Base-by-base conservation (phyloP, 2,888 invertebrate genomes). In the Lasioglossum lativentre region DNA sequence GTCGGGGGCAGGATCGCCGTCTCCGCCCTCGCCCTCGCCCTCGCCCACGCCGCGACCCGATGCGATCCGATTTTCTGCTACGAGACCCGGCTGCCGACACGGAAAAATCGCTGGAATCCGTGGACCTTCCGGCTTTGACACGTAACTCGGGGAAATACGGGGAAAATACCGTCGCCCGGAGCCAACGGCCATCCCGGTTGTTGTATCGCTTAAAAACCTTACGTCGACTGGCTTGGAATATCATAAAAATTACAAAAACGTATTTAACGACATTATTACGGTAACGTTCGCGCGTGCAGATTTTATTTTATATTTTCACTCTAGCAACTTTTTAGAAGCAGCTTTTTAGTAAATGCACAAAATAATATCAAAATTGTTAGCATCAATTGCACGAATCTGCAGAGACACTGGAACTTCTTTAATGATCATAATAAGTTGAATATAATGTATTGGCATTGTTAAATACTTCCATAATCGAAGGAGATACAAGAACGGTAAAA, bases 11-110 rank as follows among this genome's bases (percentile, higher is more conserved):
- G 87, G 85, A 87, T 85, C 85, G 73, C 80, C 75, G 78, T 74
- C 73, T 78, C 83, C 79, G 79, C 74, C 73, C n/a, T n/a, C n/a
- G n/a, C n/a, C n/a, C n/a, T n/a, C n/a, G n/a, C n/a, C 78, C 56
- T 38, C 70, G n/a, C 75, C 19, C 47, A 45, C 56, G n/a, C 16
- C 52, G 63, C 40, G 68, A 63, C 40, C 40, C 34, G 34, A 34
- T 3, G 52, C 73, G 86, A 85, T 82, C 80, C 82, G 83, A 88
- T 85, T 89, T 85, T 82, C 87, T 73, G 59, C 45, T 56, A 68
- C 72, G 75, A 68, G 56, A 70, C 52, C 23, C 27, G 70, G 45
- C 71, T 52, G 78, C 38, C 72, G 80, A 73, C 72, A 70, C 40
- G 75, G 80, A 75, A 77, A 79, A 80, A 66, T 72, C 66, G 68